Evolutionary conservation across 2,888 invertebrate species (phyloP).

Genomic region (Lithophane semibrunnea): DNA sequence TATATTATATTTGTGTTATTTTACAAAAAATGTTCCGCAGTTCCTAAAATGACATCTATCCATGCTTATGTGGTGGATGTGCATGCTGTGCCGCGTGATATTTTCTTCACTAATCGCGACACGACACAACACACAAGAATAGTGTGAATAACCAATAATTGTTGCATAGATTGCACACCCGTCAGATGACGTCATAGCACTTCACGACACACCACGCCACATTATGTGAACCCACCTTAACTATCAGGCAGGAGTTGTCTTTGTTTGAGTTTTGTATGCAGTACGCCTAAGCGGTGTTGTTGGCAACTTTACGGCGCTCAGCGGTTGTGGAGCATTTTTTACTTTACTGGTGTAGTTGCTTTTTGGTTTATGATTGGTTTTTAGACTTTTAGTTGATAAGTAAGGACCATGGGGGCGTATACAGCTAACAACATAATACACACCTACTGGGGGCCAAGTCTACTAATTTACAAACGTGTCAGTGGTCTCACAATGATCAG

Average conservation of each 20-base stretch:
- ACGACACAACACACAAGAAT: not conserved
- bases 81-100: not conserved
- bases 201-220: not conserved
- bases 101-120: not conserved
- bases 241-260: conserved; percentile 6
- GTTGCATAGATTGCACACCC: not conserved
- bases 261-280: conserved; percentile 54
- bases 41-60: not conserved
- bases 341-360: not conserved
- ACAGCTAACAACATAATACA: not conserved
- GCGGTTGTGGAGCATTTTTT: conserved; percentile 19
- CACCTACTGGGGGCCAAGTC: not conserved
- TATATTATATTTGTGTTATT: not conserved
- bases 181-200: not conserved
- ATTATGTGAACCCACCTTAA: conserved; percentile 5
- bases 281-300: conserved; percentile 48
- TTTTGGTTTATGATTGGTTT: conserved; percentile 38
- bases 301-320: conserved; percentile 34
- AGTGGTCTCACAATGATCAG: no score
- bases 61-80: not conserved
- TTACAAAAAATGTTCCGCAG: not conserved
- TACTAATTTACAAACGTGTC: no score
- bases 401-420: not conserved
- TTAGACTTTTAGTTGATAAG: not conserved
- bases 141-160: not conserved